phyloP scores from a whole-genome alignment of 2,113 vertebrate species.

The Hemiprocne comata region DNA sequence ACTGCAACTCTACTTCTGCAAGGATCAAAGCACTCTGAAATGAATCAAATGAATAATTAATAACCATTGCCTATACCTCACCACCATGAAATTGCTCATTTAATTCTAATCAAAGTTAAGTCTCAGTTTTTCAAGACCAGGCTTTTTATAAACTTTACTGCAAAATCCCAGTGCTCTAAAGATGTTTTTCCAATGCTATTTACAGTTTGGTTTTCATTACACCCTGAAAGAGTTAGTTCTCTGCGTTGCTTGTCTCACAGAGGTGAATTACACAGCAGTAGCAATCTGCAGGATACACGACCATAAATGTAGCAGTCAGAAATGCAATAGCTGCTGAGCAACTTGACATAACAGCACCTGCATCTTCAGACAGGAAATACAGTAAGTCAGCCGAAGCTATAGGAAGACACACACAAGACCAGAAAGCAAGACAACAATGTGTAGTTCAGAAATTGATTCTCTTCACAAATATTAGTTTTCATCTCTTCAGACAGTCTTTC shows the following conservation, averaged over 20 bases:
- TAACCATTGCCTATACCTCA: background rate
- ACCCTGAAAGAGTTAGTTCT: background rate
- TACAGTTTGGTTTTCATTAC: background rate
- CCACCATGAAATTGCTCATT: background rate
- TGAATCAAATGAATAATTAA: slow-evolving; percentile 22
- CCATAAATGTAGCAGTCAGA: background rate
- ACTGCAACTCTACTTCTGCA: background rate
- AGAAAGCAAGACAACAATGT: background rate
- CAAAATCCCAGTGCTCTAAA: background rate
- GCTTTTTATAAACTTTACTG: background rate
- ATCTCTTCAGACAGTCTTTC: background rate
- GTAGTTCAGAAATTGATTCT: background rate
- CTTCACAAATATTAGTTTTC: background rate
- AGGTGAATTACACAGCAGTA: background rate
- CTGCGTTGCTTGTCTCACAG: background rate
- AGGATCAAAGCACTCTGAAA: slow-evolving; percentile 25
- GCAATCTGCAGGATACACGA: background rate
- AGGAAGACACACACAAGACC: fast-evolving
- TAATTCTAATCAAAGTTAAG: background rate
- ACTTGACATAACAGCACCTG: no score
- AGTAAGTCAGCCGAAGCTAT: background rate
- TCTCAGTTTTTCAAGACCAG: background rate
- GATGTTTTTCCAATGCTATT: background rate
- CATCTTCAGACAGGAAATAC: background rate
- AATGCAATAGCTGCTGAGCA: background rate